A percentile compares a stretch with the other conserved stretches of the same genome.
Conservation (phyloP, 2,797 vertebrate species). For the Staurois parvus region DNA sequence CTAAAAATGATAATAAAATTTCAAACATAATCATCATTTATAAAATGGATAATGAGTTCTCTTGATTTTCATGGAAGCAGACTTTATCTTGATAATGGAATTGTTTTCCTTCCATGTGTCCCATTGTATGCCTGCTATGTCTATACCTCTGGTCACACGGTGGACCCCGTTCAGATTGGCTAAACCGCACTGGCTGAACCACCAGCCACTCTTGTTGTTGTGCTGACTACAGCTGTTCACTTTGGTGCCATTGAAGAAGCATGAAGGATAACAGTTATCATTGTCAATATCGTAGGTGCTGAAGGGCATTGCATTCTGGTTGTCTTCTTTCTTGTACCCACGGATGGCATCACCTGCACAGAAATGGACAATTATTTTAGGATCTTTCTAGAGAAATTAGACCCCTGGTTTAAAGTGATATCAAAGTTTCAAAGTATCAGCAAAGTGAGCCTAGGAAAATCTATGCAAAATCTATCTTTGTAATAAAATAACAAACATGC, state of each 20-base stretch:
- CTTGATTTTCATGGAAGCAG: slow-evolving; percentile 91
- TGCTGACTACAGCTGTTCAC: slow-evolving; percentile 87
- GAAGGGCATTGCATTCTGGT: slow-evolving; percentile 90
- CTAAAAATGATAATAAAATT: neutral
- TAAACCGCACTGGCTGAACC: slow-evolving; percentile 89
- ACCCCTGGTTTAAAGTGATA: neutral
- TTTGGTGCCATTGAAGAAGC: slow-evolving; percentile 75
- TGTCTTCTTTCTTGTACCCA: slow-evolving; percentile 86
- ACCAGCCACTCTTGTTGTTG: slow-evolving; percentile 87
- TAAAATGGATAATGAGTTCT: slow-evolving; percentile 78
- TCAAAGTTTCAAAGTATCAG: no score
- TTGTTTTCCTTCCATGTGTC: slow-evolving; percentile 86
- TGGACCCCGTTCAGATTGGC: slow-evolving; percentile 88
- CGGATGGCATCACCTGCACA: slow-evolving; percentile 87
- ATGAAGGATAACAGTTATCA: slow-evolving; percentile 84
- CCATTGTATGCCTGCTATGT: slow-evolving; percentile 82
- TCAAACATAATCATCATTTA: slow-evolving; percentile 64
- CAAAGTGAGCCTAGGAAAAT: no score
- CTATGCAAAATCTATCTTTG: no score
- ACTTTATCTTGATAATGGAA: slow-evolving; percentile 82
- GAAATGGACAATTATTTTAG: slow-evolving; percentile 24
- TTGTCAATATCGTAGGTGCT: slow-evolving; percentile 90
- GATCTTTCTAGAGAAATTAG: neutral
- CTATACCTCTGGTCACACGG: slow-evolving; percentile 74
- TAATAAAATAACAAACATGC: no score